Evolutionary conservation across 2,113 vertebrate genomes (phyloP).

Genomic region (Oncorhynchus keta): DNA sequence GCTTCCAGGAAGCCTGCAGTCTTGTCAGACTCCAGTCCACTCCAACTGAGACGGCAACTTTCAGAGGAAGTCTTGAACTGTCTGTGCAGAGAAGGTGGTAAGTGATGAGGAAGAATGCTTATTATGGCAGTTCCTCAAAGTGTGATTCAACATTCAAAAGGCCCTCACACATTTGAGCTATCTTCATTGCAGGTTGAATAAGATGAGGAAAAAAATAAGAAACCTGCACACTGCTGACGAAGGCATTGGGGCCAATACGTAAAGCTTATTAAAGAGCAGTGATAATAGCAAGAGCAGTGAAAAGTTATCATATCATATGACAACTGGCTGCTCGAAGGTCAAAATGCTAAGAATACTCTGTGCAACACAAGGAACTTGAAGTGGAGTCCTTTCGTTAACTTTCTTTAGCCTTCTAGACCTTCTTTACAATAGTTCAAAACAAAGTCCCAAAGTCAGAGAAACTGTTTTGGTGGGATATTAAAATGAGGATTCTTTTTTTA

Average conservation of each 20-base stretch:
- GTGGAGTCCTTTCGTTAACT: too few species aligned
- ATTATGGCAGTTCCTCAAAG: conserved; percentile 45
- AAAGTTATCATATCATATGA: neutral
- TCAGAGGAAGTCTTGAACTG: conserved; percentile 30
- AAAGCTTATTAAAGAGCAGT: too few species aligned
- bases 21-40: neutral
- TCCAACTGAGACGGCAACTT: neutral
- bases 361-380: too few species aligned
- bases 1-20: neutral
- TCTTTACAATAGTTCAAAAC: too few species aligned
- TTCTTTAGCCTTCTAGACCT: too few species aligned
- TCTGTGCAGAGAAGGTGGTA: neutral
- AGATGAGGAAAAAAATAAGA: too few species aligned
- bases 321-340: neutral
- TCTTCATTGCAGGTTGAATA: too few species aligned
- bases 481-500: neutral
- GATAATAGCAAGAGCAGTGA: too few species aligned
- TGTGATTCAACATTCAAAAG: neutral
- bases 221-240: too few species aligned
- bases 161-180: too few species aligned
- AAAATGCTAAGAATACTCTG: too few species aligned
- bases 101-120: conserved; percentile 6
- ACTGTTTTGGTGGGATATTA: neutral
- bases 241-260: too few species aligned
- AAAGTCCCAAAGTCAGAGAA: neutral